Evolutionary conservation across 2,113 vertebrate genomes (phyloP).

Genomic region (Vidua chalybeata): DNA sequence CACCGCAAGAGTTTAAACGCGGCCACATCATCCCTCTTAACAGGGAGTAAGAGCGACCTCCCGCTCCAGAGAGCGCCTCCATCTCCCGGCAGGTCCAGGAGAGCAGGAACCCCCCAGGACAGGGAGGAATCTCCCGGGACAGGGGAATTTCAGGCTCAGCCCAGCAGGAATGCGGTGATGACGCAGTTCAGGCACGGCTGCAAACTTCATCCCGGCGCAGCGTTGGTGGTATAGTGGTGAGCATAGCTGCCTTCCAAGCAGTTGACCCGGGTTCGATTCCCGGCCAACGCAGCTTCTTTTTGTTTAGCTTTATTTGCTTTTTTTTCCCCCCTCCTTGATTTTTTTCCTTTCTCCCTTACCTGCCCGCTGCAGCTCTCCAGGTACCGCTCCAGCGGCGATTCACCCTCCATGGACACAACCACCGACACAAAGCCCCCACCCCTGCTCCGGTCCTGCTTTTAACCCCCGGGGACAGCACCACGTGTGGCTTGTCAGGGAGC

Average conservation of each 20-base stretch:
- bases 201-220: rapidly evolving
- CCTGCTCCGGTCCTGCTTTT: rapidly evolving
- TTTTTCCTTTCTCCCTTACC: neutral
- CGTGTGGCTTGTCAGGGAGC: neutral
- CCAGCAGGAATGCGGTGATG: rapidly evolving
- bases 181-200: rapidly evolving
- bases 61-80: rapidly evolving
- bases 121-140: rapidly evolving
- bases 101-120: rapidly evolving
- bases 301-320: rapidly evolving
- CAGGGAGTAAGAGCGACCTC: rapidly evolving
- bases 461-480: neutral
- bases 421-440: rapidly evolving
- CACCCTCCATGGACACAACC: conserved; percentile 52
- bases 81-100: rapidly evolving
- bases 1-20: rapidly evolving
- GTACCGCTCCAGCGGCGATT: conserved; percentile 73
- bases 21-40: rapidly evolving
- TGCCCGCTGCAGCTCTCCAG: conserved; percentile 71
- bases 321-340: rapidly evolving
- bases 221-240: conserved; percentile 82
- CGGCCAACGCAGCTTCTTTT: neutral
- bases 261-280: conserved; percentile 73
- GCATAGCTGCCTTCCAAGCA: conserved; percentile 83
- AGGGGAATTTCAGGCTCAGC: rapidly evolving